These are phyloP conservation scores for Andrena bicolor DNA, from an alignment of 2,888 invertebrate genomes.

Conservation along the genomic window DNA sequence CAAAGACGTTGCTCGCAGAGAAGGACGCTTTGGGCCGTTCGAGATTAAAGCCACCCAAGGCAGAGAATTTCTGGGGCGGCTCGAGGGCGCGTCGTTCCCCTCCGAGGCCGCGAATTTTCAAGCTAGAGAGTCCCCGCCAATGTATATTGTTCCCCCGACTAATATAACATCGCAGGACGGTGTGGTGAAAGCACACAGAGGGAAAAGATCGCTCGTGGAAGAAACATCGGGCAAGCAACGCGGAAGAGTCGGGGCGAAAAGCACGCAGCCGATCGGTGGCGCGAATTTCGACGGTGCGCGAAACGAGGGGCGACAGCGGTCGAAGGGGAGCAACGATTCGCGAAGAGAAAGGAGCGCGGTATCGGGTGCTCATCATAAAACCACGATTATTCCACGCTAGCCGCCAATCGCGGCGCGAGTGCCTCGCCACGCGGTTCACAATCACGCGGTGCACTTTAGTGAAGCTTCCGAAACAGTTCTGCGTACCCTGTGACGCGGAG, in stretches of 20 bases:
- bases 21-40: slow-evolving; percentile 24
- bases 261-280: background rate
- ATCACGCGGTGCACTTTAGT: slow-evolving; percentile 20
- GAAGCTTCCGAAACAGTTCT: background rate
- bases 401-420: slow-evolving; percentile 65
- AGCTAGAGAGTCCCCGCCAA: slow-evolving; percentile 5
- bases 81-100: background rate
- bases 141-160: background rate
- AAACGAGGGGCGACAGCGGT: slow-evolving; percentile 24
- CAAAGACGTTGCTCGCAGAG: slow-evolving; percentile 37
- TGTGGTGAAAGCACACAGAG: background rate
- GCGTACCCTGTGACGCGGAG: background rate
- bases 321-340: slow-evolving; percentile 52
- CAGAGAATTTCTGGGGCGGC: slow-evolving; percentile 13
- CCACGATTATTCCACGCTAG: slow-evolving; percentile 72
- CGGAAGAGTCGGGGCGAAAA: background rate
- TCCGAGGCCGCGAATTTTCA: background rate
- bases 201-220: background rate
- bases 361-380: slow-evolving; percentile 66
- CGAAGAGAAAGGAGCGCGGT: slow-evolving; percentile 71
- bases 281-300: slow-evolving; percentile 25
- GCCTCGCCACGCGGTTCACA: slow-evolving; percentile 25
- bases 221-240: background rate
- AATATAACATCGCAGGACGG: slow-evolving; percentile 4
- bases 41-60: slow-evolving; percentile 49